A percentile compares a stretch with the other conserved stretches of the same genome.
These are phyloP conservation scores for Mimas tiliae DNA, from an alignment of 2,888 invertebrate genomes.

Conservation along the genomic window DNA sequence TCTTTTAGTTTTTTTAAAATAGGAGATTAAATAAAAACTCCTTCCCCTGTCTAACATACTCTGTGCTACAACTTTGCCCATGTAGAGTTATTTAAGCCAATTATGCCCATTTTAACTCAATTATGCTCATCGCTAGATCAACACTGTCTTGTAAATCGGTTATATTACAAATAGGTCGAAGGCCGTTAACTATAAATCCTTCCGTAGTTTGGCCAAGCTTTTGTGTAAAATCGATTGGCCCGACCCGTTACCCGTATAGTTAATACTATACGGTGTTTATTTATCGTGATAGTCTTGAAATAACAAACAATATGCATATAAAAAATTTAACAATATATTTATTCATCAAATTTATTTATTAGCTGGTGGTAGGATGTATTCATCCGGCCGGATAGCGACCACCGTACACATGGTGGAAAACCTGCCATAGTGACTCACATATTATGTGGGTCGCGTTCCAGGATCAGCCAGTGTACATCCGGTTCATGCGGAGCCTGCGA, in stretches of 20 bases:
- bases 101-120: background rate
- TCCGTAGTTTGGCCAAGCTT: slow-evolving; percentile 2
- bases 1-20: too few relatives aligned
- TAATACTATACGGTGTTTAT: too few relatives aligned
- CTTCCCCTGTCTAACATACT: background rate
- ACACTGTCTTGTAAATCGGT: background rate
- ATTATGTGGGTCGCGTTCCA: too few relatives aligned
- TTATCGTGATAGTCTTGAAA: background rate
- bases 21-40: too few relatives aligned
- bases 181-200: too few relatives aligned
- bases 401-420: too few relatives aligned
- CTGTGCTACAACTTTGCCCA: background rate
- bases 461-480: too few relatives aligned
- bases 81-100: slow-evolving; percentile 3
- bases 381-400: too few relatives aligned
- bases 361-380: too few relatives aligned
- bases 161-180: background rate
- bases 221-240: background rate
- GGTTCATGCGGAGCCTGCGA: too few relatives aligned
- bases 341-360: slow-evolving; percentile 21
- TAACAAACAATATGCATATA: background rate
- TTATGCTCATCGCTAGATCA: background rate
- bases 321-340: slow-evolving; percentile 29
- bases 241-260: too few relatives aligned
- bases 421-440: too few relatives aligned